phyloP scores from a whole-genome alignment of 2,888 invertebrate genomes.

The Rosalia funebris region DNA sequence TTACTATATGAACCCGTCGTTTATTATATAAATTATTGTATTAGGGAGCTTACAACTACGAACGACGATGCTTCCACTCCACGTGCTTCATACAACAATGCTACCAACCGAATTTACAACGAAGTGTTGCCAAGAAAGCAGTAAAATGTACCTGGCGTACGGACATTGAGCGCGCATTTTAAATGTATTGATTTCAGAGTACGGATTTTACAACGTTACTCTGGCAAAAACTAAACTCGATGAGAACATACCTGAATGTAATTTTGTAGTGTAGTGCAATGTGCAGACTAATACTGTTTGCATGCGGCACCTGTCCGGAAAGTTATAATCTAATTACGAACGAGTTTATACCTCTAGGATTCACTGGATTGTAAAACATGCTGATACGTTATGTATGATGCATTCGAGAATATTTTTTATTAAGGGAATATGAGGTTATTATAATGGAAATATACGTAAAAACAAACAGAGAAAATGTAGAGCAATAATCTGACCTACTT shows the following conservation, averaged over 20 bases:
- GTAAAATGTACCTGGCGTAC: conserved; percentile 11
- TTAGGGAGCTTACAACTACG: conserved; percentile 39
- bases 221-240: conserved; percentile 2
- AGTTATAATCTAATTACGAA: conserved; percentile 24
- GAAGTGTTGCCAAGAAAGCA: conserved; percentile 3
- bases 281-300: conserved; percentile 18
- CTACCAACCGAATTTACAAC: conserved; percentile 50
- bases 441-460: background rate
- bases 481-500: background rate
- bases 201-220: background rate
- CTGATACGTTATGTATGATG: conserved; percentile 9
- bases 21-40: conserved; percentile 15
- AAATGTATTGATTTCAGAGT: conserved; percentile 24
- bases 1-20: conserved; percentile 23
- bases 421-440: background rate
- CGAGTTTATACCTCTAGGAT: conserved; percentile 22
- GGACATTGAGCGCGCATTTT: conserved; percentile 18
- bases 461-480: background rate
- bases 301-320: conserved; percentile 8
- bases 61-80: conserved; percentile 54
- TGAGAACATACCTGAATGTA: conserved; percentile 17
- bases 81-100: conserved; percentile 60
- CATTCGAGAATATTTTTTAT: background rate
- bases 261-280: conserved; percentile 8
- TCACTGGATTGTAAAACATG: conserved; percentile 14